Base-by-base conservation (phyloP, 2,797 vertebrate genomes). In the Pseudopleuronectes americanus region DNA sequence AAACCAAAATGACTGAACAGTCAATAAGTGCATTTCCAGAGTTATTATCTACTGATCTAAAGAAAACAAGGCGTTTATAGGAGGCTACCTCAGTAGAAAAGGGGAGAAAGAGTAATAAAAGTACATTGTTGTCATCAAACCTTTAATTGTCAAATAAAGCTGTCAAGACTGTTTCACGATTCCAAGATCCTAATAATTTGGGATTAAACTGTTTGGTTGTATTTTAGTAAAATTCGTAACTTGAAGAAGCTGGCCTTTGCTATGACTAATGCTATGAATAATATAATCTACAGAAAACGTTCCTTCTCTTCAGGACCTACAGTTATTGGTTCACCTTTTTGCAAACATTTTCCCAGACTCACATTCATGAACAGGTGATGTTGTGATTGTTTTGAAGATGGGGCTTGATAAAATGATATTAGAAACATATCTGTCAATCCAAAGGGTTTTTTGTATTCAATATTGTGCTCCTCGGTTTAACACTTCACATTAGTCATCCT, bases 391-490 rank as follows among this genome's bases (percentile, higher is more conserved):
- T n/a, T n/a, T 23, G 21, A 62, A 31, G 51, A 59, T 14, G 19
- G 12, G 33, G 19, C 19, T 38, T n/a, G 1, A 48, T n/a, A 9
- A 54, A 13, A 36, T 9, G 14, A 33, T 36, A 12, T 28, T 56
- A 17, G 12, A 43, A 10, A 47, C 41, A 17, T 2, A 6, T 58
- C 24, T n/a, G 51, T 24, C n/a, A 3, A 52, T 66, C 41, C 16
- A n/a, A 21, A 8, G 47, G 48, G 64, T 57, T 26, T 45, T 28
- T 31, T 68, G 43, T 41, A 12, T 19, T 45, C 16, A 16, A 45
- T 47, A 6, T 67, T 86, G 77, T 81, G 62, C 85, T 86, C 68
- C 52, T 74, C 31, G 31, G 31, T 53, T 65, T 60, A 17, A n/a
- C 28, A 6, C 57, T 75, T 82, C 64, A 58, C 65, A 74, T 66